Conservation (phyloP, 30 jellyfish, hydroid and myxozoan species). For the Aurelia coerulea region DNA sequence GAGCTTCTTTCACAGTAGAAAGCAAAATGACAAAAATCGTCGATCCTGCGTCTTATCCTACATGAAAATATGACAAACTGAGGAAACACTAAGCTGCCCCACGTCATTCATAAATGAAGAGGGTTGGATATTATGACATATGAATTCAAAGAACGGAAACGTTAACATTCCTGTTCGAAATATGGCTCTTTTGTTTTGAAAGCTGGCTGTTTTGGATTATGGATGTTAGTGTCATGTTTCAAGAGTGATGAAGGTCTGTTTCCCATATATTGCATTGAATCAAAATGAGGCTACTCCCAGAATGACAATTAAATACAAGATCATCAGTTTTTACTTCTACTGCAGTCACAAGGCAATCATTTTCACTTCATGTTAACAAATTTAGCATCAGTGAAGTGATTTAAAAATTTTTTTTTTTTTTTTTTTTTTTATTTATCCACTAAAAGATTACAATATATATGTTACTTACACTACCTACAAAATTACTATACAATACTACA, state of each 20-base stretch:
- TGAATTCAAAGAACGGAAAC: conserved; percentile 5
- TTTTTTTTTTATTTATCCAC: too few species aligned
- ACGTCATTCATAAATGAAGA: background rate
- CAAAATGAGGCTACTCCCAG: conserved; percentile 26
- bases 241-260: background rate
- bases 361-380: conserved; percentile 12
- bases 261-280: background rate
- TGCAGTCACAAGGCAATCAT: conserved; percentile 7
- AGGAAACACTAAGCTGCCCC: background rate
- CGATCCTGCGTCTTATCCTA: background rate
- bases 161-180: background rate
- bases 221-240: background rate
- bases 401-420: too few species aligned
- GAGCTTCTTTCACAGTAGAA: background rate
- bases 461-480: too few species aligned
- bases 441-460: too few species aligned
- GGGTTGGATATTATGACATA: conserved; percentile 7
- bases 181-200: background rate
- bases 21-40: background rate
- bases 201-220: too few species aligned
- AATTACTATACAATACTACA: too few species aligned
- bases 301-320: background rate
- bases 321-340: background rate
- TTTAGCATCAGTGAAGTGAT: background rate
- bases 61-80: background rate